Conservation (phyloP, 2,797 vertebrate species). For the Crypturellus tataupa region DNA sequence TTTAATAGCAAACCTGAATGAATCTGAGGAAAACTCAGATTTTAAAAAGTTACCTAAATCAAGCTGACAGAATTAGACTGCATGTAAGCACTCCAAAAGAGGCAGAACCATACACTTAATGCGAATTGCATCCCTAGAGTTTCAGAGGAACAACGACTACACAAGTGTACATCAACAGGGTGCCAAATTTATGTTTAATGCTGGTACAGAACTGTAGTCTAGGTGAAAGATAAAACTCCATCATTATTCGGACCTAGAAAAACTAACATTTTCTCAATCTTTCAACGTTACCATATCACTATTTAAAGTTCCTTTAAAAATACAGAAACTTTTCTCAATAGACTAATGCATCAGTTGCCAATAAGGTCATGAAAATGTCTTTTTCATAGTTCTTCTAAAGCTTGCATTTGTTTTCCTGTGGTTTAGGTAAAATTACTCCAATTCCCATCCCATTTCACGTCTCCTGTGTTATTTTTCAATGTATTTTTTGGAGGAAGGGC, state of each 20-base stretch:
- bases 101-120: not conserved
- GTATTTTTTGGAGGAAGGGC: not conserved
- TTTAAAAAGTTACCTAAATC: slow-evolving; percentile 61
- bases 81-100: not conserved
- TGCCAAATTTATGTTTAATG: not conserved
- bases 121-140: not conserved
- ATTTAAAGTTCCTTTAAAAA: not conserved
- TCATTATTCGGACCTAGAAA: not conserved
- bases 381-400: not conserved
- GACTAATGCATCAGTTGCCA: not conserved
- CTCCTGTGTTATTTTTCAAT: not conserved
- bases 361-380: not conserved
- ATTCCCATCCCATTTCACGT: not conserved
- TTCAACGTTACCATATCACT: not conserved
- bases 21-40: slow-evolving; percentile 62
- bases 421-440: not conserved
- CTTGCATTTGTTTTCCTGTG: not conserved
- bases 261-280: not conserved
- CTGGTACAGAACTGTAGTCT: not conserved
- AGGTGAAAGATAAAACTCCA: not conserved
- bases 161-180: not conserved
- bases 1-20: slow-evolving; percentile 77
- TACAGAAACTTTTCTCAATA: not conserved
- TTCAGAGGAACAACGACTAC: not conserved
- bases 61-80: slow-evolving; percentile 28